Evolutionary conservation across 2,888 invertebrate species (phyloP), one percentile per base, ranked within the genome.

Genomic region (Serripes groenlandicus): DNA sequence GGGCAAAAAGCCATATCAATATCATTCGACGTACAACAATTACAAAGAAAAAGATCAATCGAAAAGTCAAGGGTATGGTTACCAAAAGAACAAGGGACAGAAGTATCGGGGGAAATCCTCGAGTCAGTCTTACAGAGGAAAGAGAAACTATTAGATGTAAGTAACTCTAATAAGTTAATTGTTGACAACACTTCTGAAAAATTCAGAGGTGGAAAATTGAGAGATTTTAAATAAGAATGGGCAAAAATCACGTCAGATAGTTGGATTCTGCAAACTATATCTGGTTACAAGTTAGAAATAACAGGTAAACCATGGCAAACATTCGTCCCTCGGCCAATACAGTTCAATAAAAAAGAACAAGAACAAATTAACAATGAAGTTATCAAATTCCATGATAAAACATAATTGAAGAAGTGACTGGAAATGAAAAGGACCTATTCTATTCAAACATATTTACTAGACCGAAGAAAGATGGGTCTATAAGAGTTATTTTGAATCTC

Each of bases 401-500:
- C 3, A 68, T 81, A 11, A 75, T 71, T 58, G 77, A 81, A 30
- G 9, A 0, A 73, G 73, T 70, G 15, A 3, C 9, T n/a, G 5
- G 4, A 18, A 15, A 21, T 23, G 66, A 35, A 23, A 32, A 72
- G 15, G 37, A 66, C 35, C 69, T 75, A 60, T 81, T 30, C 35
- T 71, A 77, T 34, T 81, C 81, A 11, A 85, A 81, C 60, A 85
- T 81, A 54, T 81, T 85, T 58, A 32, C 56, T 34, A 18, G 85
- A 35, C 75, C 78, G 0, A 81, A 85, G 62, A 75, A 71, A 58
- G 76, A 75, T 64, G 78, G 79, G 18, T 75, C 37, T 32, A 21
- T 73, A 9, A n/a, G 84, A 75, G 42, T 84, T 21, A 84, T 84
- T 49, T 54, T 88, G 26, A 85, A 87, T 77, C 49, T 87, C 4